Conservation (phyloP, 2,888 invertebrate species). For the Macrophya alboannulata region DNA sequence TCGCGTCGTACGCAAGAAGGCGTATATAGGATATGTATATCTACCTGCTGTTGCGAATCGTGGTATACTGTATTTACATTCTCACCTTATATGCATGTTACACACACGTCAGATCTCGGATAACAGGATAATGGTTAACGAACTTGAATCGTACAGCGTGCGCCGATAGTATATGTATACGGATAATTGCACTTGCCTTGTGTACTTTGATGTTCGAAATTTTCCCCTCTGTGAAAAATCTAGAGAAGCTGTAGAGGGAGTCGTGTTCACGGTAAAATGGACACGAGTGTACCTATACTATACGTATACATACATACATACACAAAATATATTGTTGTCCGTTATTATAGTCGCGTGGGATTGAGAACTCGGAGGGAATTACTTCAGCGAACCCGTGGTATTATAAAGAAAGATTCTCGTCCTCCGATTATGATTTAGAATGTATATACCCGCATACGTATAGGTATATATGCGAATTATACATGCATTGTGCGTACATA, state of each 20-base stretch:
- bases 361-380: constrained; percentile 1
- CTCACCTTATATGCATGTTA: not conserved
- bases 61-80: not conserved
- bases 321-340: not conserved
- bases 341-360: constrained; percentile 24
- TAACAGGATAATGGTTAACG: constrained; percentile 16
- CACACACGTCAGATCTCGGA: not conserved
- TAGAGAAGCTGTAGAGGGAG: not conserved
- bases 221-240: not conserved
- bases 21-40: not conserved
- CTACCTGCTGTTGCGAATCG: not conserved
- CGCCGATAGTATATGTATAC: not conserved
- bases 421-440: not conserved
- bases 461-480: not conserved
- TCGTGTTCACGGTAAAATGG: not conserved
- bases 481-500: not conserved
- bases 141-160: constrained; percentile 8
- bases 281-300: too few relatives aligned
- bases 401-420: not conserved
- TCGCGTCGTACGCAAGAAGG: constrained; percentile 7
- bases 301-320: too few relatives aligned
- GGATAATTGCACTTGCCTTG: not conserved
- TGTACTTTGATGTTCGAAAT: not conserved
- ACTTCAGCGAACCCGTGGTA: not conserved
- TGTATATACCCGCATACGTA: not conserved